Evolutionary conservation across 2,888 invertebrate genomes (phyloP), one percentile per base, ranked within the genome.

Genomic region (Drosophila ezoana): DNA sequence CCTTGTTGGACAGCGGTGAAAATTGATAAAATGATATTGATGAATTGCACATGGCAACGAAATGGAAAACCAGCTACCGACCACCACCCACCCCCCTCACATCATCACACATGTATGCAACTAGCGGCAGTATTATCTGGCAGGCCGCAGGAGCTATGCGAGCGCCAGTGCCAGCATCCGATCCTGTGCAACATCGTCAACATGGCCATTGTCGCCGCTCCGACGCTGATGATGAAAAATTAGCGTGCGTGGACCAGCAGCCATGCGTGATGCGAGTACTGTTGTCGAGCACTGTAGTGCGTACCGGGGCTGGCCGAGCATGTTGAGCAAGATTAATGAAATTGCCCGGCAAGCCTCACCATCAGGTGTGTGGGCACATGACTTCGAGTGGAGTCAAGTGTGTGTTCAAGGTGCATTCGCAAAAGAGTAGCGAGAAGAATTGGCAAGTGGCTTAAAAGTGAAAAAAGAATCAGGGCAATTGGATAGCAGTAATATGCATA

Each of bases 1-100:
- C 68, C 76, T 63, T 72, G 83, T 82, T 82, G 81, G 83, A 84
- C 83, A 87, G 79, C 83, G 82, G 86, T 89, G 90, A 87, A 90
- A 90, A 90, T 90, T 90, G 90, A 90, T 90, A 90, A 90, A 90
- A 90, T 87, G 90, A 90, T 90, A 90, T 90, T 90, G 90, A 90
- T 90, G 90, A 90, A 90, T 90, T 90, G 90, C 90, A 76, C 75
- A 82, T 87, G 68, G 86, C 81, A 79, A 67, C 70, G 58, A 68
- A 79, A 78, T 71, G 75, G 77, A 73, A 76, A 76, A 58, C 60
- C 66, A 37, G 38, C 53, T 20, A 28, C 44, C 4, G 28, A 18
- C 32, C 6, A 45, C 28, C 13, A 1, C 40, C 1, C 8, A 5
- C 16, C 11, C 20, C 11, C 14, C 8, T 4, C 18, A 14, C 8